These are phyloP conservation scores for Cuculus canorus DNA, from an alignment of 2,797 vertebrate species.

Conservation along the genomic window DNA sequence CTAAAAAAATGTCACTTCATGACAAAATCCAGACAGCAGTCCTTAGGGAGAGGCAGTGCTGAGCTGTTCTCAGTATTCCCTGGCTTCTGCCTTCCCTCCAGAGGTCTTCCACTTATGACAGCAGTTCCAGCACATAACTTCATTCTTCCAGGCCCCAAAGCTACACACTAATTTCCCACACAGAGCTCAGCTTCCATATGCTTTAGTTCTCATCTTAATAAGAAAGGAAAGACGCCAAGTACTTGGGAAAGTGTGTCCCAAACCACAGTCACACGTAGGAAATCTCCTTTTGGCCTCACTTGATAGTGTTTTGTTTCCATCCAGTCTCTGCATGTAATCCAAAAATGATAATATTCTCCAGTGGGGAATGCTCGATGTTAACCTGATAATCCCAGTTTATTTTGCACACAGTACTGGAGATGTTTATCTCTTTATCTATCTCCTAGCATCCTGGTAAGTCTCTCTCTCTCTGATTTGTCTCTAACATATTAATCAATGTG, in stretches of 20 bases:
- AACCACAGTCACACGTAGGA: not conserved
- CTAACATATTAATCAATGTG: not conserved
- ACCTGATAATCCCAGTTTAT: not conserved
- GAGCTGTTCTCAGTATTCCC: not conserved
- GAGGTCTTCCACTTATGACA: not conserved
- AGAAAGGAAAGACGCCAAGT: not conserved
- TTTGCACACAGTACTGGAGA: not conserved
- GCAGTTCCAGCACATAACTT: constrained; percentile 5
- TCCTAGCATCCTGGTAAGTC: not conserved
- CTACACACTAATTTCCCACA: not conserved
- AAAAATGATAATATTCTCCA: not conserved
- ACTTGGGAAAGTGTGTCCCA: not conserved
- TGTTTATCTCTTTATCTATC: not conserved
- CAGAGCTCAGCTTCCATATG: not conserved
- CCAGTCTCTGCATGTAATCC: not conserved
- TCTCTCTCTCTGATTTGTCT: not conserved
- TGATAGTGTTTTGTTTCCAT: not conserved
- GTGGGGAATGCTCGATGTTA: not conserved
- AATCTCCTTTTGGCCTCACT: not conserved
- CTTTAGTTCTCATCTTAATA: not conserved
- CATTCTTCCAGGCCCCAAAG: not conserved
- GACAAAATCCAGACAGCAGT: not conserved
- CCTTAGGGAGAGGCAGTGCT: not conserved
- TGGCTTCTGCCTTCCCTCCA: not conserved
- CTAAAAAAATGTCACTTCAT: not conserved